phyloP scores from a whole-genome alignment of 2,113 vertebrate genomes.

The Choloepus hoffmanni region DNA sequence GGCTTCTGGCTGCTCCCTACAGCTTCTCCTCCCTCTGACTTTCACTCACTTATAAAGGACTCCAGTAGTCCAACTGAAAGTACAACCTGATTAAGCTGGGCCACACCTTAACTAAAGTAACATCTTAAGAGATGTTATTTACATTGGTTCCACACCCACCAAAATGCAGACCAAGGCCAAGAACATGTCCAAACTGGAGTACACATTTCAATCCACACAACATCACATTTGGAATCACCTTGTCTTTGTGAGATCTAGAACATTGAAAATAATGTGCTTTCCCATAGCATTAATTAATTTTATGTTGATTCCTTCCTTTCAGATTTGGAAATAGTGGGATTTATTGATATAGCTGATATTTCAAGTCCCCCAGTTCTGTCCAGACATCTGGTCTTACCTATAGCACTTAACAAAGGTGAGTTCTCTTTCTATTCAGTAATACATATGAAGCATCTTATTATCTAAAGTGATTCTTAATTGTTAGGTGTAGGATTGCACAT shows the following conservation, averaged over 20 bases:
- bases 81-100: too few relatives aligned
- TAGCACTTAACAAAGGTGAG: conserved; percentile 98
- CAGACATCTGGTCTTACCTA: conserved; percentile 96
- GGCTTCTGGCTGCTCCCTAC: too few relatives aligned
- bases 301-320: conserved; percentile 72
- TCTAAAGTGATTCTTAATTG: conserved; percentile 3
- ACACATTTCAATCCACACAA: too few relatives aligned
- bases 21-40: too few relatives aligned
- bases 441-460: not conserved
- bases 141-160: too few relatives aligned
- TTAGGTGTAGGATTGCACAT: not conserved
- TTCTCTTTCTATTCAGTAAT: not conserved
- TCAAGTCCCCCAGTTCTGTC: conserved; percentile 98
- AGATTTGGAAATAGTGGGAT: conserved; percentile 98
- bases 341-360: conserved; percentile 98
- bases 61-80: too few relatives aligned
- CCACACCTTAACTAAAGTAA: too few relatives aligned
- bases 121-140: too few relatives aligned
- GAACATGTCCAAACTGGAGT: too few relatives aligned
- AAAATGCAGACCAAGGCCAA: too few relatives aligned
- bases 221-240: conserved; percentile 50
- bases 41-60: too few relatives aligned
- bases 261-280: not conserved
- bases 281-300: not conserved
- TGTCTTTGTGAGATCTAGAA: not conserved